Evolutionary conservation across 92 coral and sea anemone genomes (phyloP), one percentile per base, ranked within the genome.

Genomic region (Isaurus tuberculatus): DNA sequence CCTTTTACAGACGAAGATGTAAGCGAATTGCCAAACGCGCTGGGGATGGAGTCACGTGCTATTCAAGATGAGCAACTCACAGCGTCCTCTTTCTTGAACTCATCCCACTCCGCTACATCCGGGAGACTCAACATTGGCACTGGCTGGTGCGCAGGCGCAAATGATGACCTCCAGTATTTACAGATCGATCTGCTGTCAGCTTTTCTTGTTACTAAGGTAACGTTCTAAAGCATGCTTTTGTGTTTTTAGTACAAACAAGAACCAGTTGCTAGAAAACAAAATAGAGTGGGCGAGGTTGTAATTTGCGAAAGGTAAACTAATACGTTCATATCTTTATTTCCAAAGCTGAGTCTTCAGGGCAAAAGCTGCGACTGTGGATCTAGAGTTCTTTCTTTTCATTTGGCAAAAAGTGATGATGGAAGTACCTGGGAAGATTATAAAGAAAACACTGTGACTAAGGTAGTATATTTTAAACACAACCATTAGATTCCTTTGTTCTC

Each of bases 381-480:
- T 25, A 85, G 88, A 8, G 91, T 88, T 31, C 37, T 77, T 17
- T 84, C 91, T 25, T 85, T 88, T 49, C 73, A 61, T 70, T 85
- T 88, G 64, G 80, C 61, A 28, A 61, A 72, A 71, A 88, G 91
- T 37, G 75, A 69, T 19, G 89, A 79, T 58, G 91, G 91, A 36
- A 34, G 34, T 27, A 3, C 65, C 22, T 88, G 91, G 91, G 40
- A 61, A 48, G 65, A 79, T 65, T 88, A 84, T 73, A 85, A 19
- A 15, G 89, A 74, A 31, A 88, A 84, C 57, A 85, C 79, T 42
- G 89, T 63, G 32, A 80, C 55, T 74, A 88, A 88, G 91, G 91
- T 88, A 81, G 27, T 32, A 51, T 28, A 10, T n/a, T n/a, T n/a
- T n/a, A 8, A 74, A 34, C 2, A 14, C 5, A 23, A 40, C 11